Evolutionary conservation across 2,888 invertebrate species (phyloP), one percentile per base, ranked within the genome.

Genomic region (Leuctra nigra): DNA sequence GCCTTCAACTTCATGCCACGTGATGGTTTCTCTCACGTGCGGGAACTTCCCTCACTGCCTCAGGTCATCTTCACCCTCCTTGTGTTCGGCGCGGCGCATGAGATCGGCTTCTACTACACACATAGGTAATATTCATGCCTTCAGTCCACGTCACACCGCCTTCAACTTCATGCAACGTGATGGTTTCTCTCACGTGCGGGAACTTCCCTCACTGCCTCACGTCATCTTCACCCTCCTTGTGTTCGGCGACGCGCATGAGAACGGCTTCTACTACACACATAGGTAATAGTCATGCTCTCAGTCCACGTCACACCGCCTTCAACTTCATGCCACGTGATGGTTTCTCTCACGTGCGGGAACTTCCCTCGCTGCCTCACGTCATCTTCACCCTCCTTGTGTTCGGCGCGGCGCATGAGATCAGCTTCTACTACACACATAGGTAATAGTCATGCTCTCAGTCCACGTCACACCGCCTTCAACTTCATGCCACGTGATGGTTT

Each of bases 391-490:
- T 77, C 18, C 65, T 68, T 1, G 63, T 76, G 33, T 75, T 69
- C 61, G 65, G 72, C 6, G 61, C 75, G 9, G 66, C 73, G n/a
- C 75, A 77, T 61, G 78, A 79, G 64, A 59, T 75, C 33, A 68
- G 69, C 33, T 78, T 78, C 66, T 79, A 79, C 63, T 79, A 78
- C 64, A 68, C 72, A 18, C 78, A 78, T 66, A 71, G 76, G 76
- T 75, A 59, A n/a, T n/a, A n/a, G n/a, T n/a, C n/a, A n/a, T n/a
- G n/a, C n/a, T n/a, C n/a, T n/a, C n/a, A n/a, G n/a, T n/a, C n/a
- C n/a, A n/a, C n/a, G n/a, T n/a, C n/a, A n/a, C n/a, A n/a, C n/a
- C n/a, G n/a, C n/a, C n/a, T n/a, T n/a, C n/a, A n/a, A n/a, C n/a
- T n/a, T n/a, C n/a, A n/a, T n/a, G n/a, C n/a, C n/a, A n/a, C n/a